Evolutionary conservation across 2,113 vertebrate genomes (phyloP).

Genomic region (Atherinomorus stipes): DNA sequence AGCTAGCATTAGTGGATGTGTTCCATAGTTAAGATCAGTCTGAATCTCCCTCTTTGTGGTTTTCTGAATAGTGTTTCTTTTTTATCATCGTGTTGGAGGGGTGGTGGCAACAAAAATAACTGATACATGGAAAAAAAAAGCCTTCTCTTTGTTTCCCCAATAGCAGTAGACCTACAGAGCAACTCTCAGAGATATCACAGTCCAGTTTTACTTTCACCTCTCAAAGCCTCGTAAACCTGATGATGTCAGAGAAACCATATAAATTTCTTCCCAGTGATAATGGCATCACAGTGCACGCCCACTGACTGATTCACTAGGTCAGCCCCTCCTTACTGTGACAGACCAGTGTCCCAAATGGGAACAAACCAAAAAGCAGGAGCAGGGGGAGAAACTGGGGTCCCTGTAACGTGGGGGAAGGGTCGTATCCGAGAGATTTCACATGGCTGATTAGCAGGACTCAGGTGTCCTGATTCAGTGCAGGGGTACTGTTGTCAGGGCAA

Average conservation of each 20-base stretch:
- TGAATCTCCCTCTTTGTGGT: not conserved
- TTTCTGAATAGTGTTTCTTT: not conserved
- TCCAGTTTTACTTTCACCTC: not conserved
- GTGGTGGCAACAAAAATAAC: not conserved
- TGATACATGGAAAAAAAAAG: not conserved
- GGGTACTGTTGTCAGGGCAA: slow-evolving; percentile 75
- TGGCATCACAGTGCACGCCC: slow-evolving; percentile 28
- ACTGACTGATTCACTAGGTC: slow-evolving; percentile 65
- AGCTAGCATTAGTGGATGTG: not conserved
- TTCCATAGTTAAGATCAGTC: too few species aligned
- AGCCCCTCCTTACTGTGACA: slow-evolving; percentile 37
- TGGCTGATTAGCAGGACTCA: slow-evolving; percentile 76
- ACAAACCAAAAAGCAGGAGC: slow-evolving; percentile 54
- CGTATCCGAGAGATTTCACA: slow-evolving; percentile 52
- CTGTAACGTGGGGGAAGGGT: slow-evolving; percentile 42
- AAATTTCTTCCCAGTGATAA: slow-evolving; percentile 52
- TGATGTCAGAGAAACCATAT: not conserved
- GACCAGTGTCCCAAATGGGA: slow-evolving; percentile 59
- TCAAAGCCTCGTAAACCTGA: not conserved
- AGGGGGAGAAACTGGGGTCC: slow-evolving; percentile 10
- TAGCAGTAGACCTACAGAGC: not conserved
- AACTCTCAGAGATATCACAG: not conserved
- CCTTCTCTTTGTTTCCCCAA: not conserved
- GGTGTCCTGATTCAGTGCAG: slow-evolving; percentile 69
- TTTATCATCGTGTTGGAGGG: not conserved